Evolutionary conservation across 2,797 vertebrate genomes (phyloP).

Genomic region (Benthosema pterotum): DNA sequence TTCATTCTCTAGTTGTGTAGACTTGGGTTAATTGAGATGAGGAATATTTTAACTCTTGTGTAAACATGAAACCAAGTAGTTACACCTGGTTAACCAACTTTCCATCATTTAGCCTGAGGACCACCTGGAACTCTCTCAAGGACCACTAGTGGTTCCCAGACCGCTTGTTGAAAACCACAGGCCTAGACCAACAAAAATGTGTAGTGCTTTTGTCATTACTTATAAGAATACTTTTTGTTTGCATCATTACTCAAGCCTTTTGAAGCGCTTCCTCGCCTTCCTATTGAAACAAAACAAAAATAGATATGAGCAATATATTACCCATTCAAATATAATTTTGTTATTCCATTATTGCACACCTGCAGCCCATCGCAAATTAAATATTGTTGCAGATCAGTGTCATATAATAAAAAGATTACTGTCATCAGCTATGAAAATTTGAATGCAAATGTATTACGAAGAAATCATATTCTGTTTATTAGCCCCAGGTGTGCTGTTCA

Average conservation of each 20-base stretch:
- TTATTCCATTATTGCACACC: slow-evolving; percentile 54
- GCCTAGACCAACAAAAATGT: no score
- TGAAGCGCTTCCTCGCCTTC: background rate
- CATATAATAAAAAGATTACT: slow-evolving; percentile 55
- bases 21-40: no score
- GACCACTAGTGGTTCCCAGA: no score
- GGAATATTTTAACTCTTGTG: no score
- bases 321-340: no score
- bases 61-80: no score
- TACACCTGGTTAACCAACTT: no score
- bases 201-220: no score
- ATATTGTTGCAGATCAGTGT: slow-evolving; percentile 38
- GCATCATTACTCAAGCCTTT: background rate
- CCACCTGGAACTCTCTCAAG: no score
- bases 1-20: no score
- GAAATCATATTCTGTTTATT: slow-evolving; percentile 15
- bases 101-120: no score
- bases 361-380: slow-evolving; percentile 56
- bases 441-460: slow-evolving; percentile 47
- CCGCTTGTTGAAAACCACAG: no score
- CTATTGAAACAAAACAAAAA: slow-evolving; percentile 23
- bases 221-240: background rate
- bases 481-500: slow-evolving; percentile 29
- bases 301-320: slow-evolving; percentile 24
- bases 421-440: slow-evolving; percentile 38